Conservation (phyloP, 2,113 vertebrate genomes). For the Percina caprodes region DNA sequence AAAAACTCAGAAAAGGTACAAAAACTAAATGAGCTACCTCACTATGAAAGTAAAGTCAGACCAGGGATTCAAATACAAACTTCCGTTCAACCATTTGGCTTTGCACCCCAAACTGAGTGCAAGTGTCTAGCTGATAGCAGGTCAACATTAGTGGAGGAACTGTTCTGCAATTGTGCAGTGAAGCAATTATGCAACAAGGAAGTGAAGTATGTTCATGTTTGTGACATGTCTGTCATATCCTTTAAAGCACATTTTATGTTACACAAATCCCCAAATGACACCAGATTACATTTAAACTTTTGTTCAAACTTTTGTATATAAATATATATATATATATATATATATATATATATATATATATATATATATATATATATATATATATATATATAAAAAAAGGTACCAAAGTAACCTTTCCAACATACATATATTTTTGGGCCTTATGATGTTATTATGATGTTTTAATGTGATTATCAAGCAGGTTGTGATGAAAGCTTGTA, state of each 20-base stretch:
- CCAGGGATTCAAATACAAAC: neutral
- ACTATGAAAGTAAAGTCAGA: neutral
- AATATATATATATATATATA: too few species aligned
- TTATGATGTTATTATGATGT: neutral
- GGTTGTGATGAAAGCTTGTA: neutral
- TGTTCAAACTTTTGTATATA: too few species aligned
- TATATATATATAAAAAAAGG: too few species aligned
- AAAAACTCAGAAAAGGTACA: conserved; percentile 92
- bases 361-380: too few species aligned
- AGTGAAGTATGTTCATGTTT: neutral
- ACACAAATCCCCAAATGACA: neutral
- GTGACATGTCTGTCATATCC: neutral
- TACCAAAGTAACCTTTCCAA: neutral
- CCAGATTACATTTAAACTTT: neutral
- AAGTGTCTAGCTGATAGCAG: neutral
- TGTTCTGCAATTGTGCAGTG: neutral
- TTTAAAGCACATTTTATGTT: neutral
- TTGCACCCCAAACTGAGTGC: neutral
- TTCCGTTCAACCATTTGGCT: neutral
- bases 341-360: too few species aligned
- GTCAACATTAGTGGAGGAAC: neutral
- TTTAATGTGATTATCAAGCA: neutral
- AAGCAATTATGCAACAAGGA: conserved; percentile 3
- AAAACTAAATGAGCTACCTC: neutral
- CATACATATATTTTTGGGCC: neutral